These are phyloP conservation scores for Lysandra bellargus DNA, from an alignment of 2,888 invertebrate genomes.

Conservation along the genomic window DNA sequence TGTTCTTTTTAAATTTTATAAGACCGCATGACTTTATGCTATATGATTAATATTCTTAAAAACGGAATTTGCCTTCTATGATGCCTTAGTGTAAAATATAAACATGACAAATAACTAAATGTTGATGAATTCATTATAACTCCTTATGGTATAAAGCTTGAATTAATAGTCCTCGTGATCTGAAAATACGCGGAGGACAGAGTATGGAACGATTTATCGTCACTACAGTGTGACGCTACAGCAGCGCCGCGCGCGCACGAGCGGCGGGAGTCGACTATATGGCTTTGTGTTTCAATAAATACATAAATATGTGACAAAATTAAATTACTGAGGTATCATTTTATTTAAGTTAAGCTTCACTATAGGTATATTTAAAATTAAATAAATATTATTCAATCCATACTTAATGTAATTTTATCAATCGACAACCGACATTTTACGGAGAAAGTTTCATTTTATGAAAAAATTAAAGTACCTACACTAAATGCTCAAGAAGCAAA, in stretches of 20 bases:
- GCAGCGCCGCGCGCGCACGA: no score
- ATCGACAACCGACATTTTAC: conserved; percentile 2
- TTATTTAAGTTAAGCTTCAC: conserved; percentile 20
- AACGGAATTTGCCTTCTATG: neutral
- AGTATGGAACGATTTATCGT: neutral
- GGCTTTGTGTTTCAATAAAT: neutral
- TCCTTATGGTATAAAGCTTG: neutral
- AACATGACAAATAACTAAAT: neutral
- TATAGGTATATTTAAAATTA: conserved; percentile 13
- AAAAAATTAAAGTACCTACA: neutral
- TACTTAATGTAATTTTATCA: neutral
- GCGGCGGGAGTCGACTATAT: conserved; percentile 15
- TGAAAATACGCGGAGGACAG: neutral
- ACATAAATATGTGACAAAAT: conserved; percentile 7
- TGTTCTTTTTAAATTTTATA: neutral
- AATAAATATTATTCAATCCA: conserved; percentile 12
- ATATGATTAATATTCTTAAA: neutral
- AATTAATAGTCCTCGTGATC: neutral
- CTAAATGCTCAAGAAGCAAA: conserved; percentile 11
- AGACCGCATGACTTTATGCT: neutral
- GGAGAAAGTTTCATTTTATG: neutral
- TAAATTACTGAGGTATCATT: conserved; percentile 23
- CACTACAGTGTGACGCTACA: neutral
- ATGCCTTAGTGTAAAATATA: neutral
- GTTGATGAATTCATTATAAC: neutral